Conservation (phyloP, 1,140 invertebrate species). For the Aphidius gifuensis region DNA sequence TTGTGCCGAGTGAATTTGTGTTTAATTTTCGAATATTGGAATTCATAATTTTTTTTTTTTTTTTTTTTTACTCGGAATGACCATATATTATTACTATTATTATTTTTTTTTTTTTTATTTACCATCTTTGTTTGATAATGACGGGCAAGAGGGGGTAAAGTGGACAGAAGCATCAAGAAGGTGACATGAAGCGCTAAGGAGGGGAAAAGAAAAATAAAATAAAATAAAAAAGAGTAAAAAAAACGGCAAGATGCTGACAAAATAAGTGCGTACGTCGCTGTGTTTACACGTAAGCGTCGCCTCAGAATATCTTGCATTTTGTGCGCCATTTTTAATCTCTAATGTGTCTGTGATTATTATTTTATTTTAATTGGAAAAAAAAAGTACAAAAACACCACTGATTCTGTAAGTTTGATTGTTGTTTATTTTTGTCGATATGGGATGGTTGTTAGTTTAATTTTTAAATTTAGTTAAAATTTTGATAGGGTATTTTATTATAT, state of each 20-base stretch:
- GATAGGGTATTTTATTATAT: background rate
- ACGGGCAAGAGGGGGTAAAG: background rate
- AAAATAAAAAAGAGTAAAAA: no score
- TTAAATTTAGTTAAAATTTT: background rate
- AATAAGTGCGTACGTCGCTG: slow-evolving; percentile 22
- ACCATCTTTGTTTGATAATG: slow-evolving; percentile 8
- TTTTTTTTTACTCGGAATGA: no score
- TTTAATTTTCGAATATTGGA: no score
- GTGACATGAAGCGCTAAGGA: background rate
- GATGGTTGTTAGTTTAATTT: no score
- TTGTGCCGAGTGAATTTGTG: no score
- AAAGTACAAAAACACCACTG: no score
- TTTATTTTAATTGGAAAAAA: no score
- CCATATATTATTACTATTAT: no score
- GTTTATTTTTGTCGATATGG: no score
- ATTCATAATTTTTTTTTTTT: no score
- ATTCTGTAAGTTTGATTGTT: no score
- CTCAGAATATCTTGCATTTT: slow-evolving; percentile 18
- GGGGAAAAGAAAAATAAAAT: background rate
- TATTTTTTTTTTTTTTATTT: no score
- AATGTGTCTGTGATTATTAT: slow-evolving; percentile 4
- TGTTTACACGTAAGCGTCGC: slow-evolving; percentile 36
- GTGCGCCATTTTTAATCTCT: slow-evolving; percentile 14
- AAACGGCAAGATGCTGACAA: slow-evolving; percentile 13
- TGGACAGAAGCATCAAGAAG: background rate